A percentile compares a stretch with the other conserved stretches of the same genome.
phyloP scores from a whole-genome alignment of 2,113 vertebrate genomes.

The Sarotherodon lohbergeri region DNA sequence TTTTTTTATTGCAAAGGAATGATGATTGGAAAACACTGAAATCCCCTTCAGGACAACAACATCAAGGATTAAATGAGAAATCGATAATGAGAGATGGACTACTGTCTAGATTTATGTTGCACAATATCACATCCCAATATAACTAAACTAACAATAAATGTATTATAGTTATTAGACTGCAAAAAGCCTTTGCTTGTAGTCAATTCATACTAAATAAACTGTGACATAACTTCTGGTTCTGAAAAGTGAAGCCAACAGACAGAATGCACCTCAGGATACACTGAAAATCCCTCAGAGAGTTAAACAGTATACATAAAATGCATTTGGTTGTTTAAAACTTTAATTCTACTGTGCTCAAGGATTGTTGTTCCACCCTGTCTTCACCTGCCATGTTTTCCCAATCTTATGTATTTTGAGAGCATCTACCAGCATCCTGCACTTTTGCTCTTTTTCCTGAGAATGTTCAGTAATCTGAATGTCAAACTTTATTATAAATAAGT shows the following conservation, averaged over 20 bases:
- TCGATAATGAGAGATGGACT: background rate
- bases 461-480: background rate
- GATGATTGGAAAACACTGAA: background rate
- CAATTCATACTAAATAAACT: background rate
- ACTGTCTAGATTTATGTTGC: background rate
- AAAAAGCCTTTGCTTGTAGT: background rate
- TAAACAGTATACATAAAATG: background rate
- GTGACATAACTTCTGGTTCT: background rate
- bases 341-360: background rate
- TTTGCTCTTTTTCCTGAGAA: background rate
- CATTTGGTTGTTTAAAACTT: background rate
- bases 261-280: background rate
- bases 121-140: background rate
- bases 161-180: background rate
- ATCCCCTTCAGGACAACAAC: background rate
- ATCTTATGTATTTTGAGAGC: background rate
- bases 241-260: background rate
- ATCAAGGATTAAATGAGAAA: background rate
- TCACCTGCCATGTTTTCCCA: background rate
- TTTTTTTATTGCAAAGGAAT: background rate
- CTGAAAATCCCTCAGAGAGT: background rate
- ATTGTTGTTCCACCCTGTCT: background rate
- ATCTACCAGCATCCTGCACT: background rate
- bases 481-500: background rate
- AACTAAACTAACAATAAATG: background rate